Evolutionary conservation across 2,113 vertebrate genomes (phyloP), one percentile per base, ranked within the genome.

Genomic region (Isichthys henryi): DNA sequence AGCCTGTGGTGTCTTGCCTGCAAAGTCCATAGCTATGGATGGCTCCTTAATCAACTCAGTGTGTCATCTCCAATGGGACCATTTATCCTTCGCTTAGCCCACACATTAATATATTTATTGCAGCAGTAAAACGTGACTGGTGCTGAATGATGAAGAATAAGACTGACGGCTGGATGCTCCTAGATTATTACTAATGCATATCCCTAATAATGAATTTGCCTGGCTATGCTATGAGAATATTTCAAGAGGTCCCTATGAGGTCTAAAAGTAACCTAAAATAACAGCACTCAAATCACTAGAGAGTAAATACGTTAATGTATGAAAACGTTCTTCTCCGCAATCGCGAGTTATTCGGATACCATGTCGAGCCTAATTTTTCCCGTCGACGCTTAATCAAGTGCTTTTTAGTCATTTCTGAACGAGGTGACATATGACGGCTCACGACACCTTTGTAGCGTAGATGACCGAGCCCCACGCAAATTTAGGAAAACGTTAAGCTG

Each of bases 51-150:
- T 77, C 70, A 77, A 43, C 74, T 80, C 35, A 80, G 13, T 77
- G 74, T 43, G 31, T 43, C 74, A 80, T 43, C 35, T 80, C 35
- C 35, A 43, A 43, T 17, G 35, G 74, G 31, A 80, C 74, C 74
- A 80, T 80, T 80, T 80, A 80, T 80, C 74, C 35, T 43, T 80
- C 35, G 74, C 35, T 80, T 80, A 80, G 74, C 74, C 74, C 74
- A 43, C 74, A 80, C 15, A 35, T 43, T 43, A 15, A 80, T 80
- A 80, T 80, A 80, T 80, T 80, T 80, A 43, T 43, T 5, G 17
- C 35, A n/a, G 74, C 35, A 80, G 17, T 80, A 80, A 80, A 43
- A 80, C 17, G 35, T 80, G 74, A 43, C 35, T 43, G 35, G 5
- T 43, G 15, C 31, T 19, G 74, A 77, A 31, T 13, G 15, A 80